A percentile compares a stretch with the other conserved stretches of the same genome.
These are phyloP conservation scores for Gulo gulo DNA, from an alignment of 2,113 vertebrate species.

Conservation along the genomic window DNA sequence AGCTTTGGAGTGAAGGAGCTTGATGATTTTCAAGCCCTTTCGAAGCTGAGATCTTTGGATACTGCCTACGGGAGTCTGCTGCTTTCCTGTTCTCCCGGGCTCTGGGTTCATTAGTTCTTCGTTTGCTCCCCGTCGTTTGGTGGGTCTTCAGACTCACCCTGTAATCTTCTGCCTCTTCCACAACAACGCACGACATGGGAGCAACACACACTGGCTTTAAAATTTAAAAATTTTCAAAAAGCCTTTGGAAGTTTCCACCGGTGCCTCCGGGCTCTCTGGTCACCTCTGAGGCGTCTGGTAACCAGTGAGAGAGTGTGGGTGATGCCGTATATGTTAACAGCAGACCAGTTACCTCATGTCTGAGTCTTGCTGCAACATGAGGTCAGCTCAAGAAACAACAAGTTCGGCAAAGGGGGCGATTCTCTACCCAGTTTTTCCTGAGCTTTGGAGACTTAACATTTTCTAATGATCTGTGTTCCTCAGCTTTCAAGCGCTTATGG, in stretches of 20 bases:
- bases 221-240: not conserved
- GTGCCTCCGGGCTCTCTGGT: not conserved
- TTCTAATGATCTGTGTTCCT: conserved; percentile 9
- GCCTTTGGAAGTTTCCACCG: not conserved
- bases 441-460: not conserved
- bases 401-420: not conserved
- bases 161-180: not conserved
- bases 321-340: not conserved
- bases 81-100: not conserved
- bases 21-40: not conserved
- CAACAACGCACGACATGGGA: not conserved
- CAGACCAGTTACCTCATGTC: conserved; percentile 61
- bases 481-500: not conserved
- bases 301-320: not conserved
- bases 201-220: not conserved
- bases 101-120: not conserved
- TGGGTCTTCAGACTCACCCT: not conserved
- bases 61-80: not conserved
- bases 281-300: conserved; percentile 42
- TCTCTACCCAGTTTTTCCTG: conserved; percentile 35
- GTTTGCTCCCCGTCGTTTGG: accelerated
- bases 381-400: conserved; percentile 53
- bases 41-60: not conserved
- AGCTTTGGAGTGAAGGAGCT: not conserved
- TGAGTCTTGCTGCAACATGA: conserved; percentile 50